Percentiles rank a stretch among this genome's conserved stretches.
These are phyloP conservation scores for Poecilia latipinna DNA, from an alignment of 2,113 vertebrate species.

Conservation along the genomic window DNA sequence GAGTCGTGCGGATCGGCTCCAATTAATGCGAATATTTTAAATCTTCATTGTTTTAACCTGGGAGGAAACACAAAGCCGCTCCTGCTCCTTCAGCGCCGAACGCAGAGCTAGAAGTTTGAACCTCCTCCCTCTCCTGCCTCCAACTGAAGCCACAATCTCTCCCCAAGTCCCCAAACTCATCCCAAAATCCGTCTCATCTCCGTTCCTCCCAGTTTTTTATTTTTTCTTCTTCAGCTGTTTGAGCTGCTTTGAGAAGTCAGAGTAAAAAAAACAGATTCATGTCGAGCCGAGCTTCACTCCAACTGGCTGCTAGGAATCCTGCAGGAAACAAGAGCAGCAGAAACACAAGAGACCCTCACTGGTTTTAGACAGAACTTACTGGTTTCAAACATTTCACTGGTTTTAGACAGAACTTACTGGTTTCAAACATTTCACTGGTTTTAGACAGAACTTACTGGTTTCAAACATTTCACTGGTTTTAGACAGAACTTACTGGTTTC, in stretches of 20 bases:
- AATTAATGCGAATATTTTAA: neutral
- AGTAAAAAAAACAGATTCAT: slow-evolving; percentile 13
- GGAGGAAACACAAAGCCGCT: neutral
- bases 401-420: too few species aligned
- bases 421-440: too few species aligned
- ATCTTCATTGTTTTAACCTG: neutral
- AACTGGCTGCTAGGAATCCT: neutral
- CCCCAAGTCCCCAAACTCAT: slow-evolving; percentile 59
- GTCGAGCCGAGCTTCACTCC: slow-evolving; percentile 10
- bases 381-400: too few species aligned
- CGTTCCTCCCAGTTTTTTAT: slow-evolving; percentile 14
- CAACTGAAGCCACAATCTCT: slow-evolving; percentile 26
- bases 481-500: too few species aligned
- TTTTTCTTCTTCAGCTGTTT: neutral
- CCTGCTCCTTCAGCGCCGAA: neutral
- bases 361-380: too few species aligned
- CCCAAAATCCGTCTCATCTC: slow-evolving; percentile 59
- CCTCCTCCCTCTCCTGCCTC: slow-evolving; percentile 5
- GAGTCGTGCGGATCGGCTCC: neutral
- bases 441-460: too few species aligned
- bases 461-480: too few species aligned
- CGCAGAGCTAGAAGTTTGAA: slow-evolving; percentile 22
- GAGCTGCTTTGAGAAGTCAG: slow-evolving; percentile 11
- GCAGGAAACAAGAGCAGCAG: neutral
- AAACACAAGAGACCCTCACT: neutral